These are phyloP conservation scores for Plecturocebus donacophilus DNA, from an alignment of 2,113 vertebrate genomes.

Conservation along the genomic window DNA sequence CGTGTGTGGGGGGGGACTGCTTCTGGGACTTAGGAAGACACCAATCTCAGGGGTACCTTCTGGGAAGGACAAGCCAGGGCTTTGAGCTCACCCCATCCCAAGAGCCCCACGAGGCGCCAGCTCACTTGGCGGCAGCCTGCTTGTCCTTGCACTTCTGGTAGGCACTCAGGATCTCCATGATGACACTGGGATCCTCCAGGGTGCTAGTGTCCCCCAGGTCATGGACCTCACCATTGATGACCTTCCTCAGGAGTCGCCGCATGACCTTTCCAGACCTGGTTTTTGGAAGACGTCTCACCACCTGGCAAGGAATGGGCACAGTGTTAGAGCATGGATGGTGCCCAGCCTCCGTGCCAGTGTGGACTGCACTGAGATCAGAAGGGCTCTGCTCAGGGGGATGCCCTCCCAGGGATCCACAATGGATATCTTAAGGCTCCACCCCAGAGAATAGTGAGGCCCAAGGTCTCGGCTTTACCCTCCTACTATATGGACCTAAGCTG, in stretches of 20 bases:
- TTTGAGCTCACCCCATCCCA: neutral
- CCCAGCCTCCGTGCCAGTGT: neutral
- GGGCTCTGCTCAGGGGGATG: neutral
- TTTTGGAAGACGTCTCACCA: conserved; percentile 95
- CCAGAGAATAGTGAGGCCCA: neutral
- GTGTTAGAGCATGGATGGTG: neutral
- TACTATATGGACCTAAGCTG: neutral
- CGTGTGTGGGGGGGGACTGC: neutral
- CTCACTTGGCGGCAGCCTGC: conserved; percentile 53
- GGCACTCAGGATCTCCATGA: conserved; percentile 88
- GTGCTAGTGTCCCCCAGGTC: conserved; percentile 92
- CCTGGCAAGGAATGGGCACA: conserved; percentile 78
- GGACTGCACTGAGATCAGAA: neutral
- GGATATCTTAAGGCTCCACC: neutral
- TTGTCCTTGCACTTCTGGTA: conserved; percentile 84
- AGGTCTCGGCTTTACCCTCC: neutral
- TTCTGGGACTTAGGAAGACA: neutral
- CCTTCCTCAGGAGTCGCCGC: conserved; percentile 92
- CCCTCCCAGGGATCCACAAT: too few relatives aligned
- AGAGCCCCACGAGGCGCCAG: neutral
- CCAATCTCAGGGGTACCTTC: neutral
- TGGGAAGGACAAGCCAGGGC: neutral
- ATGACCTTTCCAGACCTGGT: conserved; percentile 96
- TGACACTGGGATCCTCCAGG: conserved; percentile 91
- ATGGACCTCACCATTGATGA: conserved; percentile 80